Conservation (phyloP, 2,797 vertebrate genomes). For the Sternarchorhynchus goeldii region DNA sequence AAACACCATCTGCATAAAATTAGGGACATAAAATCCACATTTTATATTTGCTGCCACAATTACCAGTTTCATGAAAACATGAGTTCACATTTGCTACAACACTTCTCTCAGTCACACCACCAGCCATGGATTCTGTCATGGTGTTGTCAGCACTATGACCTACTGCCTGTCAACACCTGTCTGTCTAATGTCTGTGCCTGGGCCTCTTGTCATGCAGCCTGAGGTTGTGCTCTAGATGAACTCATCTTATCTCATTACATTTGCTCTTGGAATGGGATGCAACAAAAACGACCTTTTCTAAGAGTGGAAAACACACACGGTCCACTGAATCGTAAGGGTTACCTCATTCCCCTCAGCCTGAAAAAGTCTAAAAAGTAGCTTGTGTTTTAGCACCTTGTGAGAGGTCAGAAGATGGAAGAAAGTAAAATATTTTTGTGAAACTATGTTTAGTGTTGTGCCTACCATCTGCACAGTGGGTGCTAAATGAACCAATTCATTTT, state of each 20-base stretch:
- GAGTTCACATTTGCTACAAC: neutral
- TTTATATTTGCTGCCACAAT: neutral
- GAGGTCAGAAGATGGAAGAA: neutral
- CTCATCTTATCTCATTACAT: neutral
- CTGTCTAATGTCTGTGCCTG: neutral
- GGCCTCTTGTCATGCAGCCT: neutral
- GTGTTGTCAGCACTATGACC: neutral
- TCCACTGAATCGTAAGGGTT: neutral
- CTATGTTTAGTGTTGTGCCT: slow-evolving; percentile 2
- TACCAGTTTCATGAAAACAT: slow-evolving; percentile 9
- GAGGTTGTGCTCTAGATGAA: neutral
- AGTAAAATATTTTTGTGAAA: slow-evolving; percentile 10
- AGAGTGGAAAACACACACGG: neutral
- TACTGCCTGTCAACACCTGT: neutral
- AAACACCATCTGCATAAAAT: neutral
- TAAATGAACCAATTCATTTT: slow-evolving; percentile 38
- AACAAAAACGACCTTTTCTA: neutral
- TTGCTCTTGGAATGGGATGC: neutral
- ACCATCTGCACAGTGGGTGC: neutral
- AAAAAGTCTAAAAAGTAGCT: neutral
- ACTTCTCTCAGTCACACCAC: neutral
- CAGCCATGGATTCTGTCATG: neutral
- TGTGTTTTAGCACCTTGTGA: neutral
- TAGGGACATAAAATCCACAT: neutral
- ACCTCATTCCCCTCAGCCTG: neutral